These are phyloP conservation scores for Conopomorpha cramerella DNA, from an alignment of 1,140 invertebrate species.

Conservation along the genomic window DNA sequence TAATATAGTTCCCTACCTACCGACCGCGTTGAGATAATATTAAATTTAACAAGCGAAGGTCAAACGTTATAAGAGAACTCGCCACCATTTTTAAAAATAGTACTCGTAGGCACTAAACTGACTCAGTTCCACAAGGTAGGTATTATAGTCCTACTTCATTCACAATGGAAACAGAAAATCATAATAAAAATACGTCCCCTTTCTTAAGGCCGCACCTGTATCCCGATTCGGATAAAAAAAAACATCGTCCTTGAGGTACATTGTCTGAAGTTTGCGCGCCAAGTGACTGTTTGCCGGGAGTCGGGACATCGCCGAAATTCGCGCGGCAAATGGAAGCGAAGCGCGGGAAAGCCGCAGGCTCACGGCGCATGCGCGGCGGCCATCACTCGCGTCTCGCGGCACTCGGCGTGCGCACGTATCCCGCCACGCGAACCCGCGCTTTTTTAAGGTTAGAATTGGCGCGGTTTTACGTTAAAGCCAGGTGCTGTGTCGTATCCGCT, in stretches of 20 bases:
- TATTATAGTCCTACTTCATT: too few relatives aligned
- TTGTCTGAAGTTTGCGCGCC: conserved; percentile 49
- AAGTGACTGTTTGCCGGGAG: conserved; percentile 36
- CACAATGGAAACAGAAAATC: too few relatives aligned
- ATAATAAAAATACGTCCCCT: too few relatives aligned
- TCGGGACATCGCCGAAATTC: conserved; percentile 30
- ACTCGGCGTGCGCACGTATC: conserved; percentile 42
- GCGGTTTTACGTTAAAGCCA: conserved; percentile 34
- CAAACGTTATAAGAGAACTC: too few relatives aligned
- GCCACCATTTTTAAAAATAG: too few relatives aligned
- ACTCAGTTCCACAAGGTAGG: too few relatives aligned
- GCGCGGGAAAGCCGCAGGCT: conserved; percentile 47
- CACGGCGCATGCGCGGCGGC: conserved; percentile 27
- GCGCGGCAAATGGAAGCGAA: conserved; percentile 16
- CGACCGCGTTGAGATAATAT: too few relatives aligned
- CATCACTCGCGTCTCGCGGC: too few relatives aligned
- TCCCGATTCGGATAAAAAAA: conserved; percentile 23
- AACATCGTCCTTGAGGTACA: conserved; percentile 48
- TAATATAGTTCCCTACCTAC: too few relatives aligned
- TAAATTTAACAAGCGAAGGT: too few relatives aligned
- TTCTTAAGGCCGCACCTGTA: too few relatives aligned
- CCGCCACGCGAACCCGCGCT: conserved; percentile 9
- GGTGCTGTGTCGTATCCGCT: conserved; percentile 36
- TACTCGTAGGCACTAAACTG: too few relatives aligned
- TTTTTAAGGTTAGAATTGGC: conserved; percentile 55